Evolutionary conservation across 2,113 vertebrate species (phyloP).

Genomic region (Hirundichthys speculiger): DNA sequence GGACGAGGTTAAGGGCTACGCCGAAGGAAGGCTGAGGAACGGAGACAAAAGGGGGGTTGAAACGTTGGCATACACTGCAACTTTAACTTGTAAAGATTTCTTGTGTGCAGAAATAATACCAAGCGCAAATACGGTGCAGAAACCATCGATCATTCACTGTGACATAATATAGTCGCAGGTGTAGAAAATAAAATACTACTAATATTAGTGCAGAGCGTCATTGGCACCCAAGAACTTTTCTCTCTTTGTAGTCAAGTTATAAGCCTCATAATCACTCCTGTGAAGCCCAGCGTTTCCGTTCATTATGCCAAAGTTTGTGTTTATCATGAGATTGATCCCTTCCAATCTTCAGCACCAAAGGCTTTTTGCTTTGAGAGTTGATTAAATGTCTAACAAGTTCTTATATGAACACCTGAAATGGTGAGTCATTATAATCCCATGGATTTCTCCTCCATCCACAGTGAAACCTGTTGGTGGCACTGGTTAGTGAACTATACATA

Average conservation of each 20-base stretch:
- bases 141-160: conserved; percentile 6
- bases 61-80: conserved; percentile 23
- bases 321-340: conserved; percentile 25
- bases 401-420: conserved; percentile 35
- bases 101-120: conserved; percentile 1
- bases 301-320: neutral
- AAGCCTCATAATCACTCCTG: conserved; percentile 26
- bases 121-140: neutral
- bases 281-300: conserved; percentile 20
- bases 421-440: conserved; percentile 50
- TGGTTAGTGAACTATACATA: conserved; percentile 57
- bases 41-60: conserved; percentile 12
- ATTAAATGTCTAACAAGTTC: conserved; percentile 22
- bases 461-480: conserved; percentile 46
- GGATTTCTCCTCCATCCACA: conserved; percentile 45
- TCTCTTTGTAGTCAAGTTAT: conserved; percentile 3
- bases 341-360: conserved; percentile 24
- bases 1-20: conserved; percentile 45
- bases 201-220: too few relatives aligned
- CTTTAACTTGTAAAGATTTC: conserved; percentile 1
- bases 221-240: too few relatives aligned
- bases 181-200: too few relatives aligned
- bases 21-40: conserved; percentile 19
- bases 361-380: conserved; percentile 27
- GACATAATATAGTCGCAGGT: conserved; percentile 1